These are phyloP conservation scores for Aproaerema taeniolella DNA, from an alignment of 2,888 invertebrate genomes.

Conservation along the genomic window DNA sequence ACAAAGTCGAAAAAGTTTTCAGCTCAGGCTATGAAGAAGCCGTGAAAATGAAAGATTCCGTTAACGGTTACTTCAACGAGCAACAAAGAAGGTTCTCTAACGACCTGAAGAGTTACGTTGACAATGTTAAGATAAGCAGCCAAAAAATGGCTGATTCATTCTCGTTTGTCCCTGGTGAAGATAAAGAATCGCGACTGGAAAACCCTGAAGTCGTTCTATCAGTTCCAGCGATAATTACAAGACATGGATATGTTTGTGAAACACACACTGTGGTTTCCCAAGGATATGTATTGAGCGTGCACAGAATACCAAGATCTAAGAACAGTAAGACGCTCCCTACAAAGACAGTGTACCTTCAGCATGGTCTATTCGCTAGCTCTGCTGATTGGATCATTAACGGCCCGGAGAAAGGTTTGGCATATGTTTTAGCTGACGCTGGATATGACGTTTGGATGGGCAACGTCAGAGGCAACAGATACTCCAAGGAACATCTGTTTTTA, in stretches of 20 bases:
- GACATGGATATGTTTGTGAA: conserved; percentile 83
- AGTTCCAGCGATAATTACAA: conserved; percentile 52
- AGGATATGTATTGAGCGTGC: conserved; percentile 88
- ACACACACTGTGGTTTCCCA: conserved; percentile 85
- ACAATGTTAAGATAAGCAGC: conserved; percentile 40
- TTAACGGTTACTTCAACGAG: conserved; percentile 44
- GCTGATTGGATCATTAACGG: conserved; percentile 87
- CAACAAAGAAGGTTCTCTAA: conserved; percentile 42
- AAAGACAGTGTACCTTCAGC: conserved; percentile 82
- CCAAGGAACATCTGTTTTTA: conserved; percentile 78
- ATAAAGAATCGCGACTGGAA: conserved; percentile 31
- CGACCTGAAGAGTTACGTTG: conserved; percentile 45
- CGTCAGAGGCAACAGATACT: conserved; percentile 87
- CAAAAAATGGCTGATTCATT: conserved; percentile 39
- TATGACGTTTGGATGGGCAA: conserved; percentile 92
- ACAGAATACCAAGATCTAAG: conserved; percentile 83
- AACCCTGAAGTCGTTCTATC: conserved; percentile 51
- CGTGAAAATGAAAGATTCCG: conserved; percentile 36
- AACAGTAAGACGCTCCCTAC: conserved; percentile 34
- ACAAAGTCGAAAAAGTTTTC: conserved; percentile 28
- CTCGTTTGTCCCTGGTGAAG: conserved; percentile 36
- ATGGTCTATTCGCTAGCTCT: conserved; percentile 87
- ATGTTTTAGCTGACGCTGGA: conserved; percentile 81
- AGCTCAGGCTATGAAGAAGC: conserved; percentile 33
- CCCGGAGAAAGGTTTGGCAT: conserved; percentile 80